Evolutionary conservation across 1,140 invertebrate species (phyloP).

Genomic region (Tribolium madens): DNA sequence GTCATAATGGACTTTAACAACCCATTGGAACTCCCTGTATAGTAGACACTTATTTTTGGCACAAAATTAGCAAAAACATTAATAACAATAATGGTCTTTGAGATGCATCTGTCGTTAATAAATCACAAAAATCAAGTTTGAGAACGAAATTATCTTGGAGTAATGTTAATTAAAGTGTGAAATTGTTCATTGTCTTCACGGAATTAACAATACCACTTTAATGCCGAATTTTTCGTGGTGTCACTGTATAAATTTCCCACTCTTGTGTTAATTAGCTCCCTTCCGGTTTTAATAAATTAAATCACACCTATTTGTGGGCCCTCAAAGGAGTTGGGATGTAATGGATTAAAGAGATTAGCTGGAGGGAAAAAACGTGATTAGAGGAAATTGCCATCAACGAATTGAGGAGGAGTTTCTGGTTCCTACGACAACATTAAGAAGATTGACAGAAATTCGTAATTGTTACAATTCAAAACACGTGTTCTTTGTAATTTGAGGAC

Average conservation of each 20-base stretch:
- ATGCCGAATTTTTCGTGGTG: not conserved
- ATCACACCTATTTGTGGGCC: slow-evolving; percentile 5
- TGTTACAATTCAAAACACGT: slow-evolving; percentile 28
- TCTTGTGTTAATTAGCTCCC: not conserved
- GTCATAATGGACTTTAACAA: too few relatives aligned
- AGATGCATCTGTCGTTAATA: not conserved
- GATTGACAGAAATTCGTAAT: slow-evolving; percentile 4
- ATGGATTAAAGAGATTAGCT: slow-evolving; percentile 28
- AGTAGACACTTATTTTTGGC: not conserved
- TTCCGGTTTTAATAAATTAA: slow-evolving; percentile 8
- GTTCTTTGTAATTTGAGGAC: not conserved
- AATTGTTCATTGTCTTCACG: slow-evolving; percentile 15
- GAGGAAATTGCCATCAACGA: slow-evolving; percentile 14
- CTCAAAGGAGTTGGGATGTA: slow-evolving; percentile 24
- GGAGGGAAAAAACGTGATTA: slow-evolving; percentile 16
- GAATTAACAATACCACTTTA: slow-evolving; percentile 11
- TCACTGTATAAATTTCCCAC: not conserved
- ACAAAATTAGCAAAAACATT: slow-evolving; percentile 2
- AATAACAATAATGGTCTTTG: slow-evolving; percentile 10
- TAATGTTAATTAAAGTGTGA: slow-evolving; percentile 33
- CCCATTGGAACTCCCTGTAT: too few relatives aligned
- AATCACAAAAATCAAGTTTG: slow-evolving; percentile 1
- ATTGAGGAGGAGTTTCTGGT: slow-evolving; percentile 10
- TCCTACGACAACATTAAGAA: not conserved
- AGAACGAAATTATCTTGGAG: slow-evolving; percentile 15